Evolutionary conservation across 1,140 invertebrate species (phyloP).

Genomic region (Lepidurus arcticus): DNA sequence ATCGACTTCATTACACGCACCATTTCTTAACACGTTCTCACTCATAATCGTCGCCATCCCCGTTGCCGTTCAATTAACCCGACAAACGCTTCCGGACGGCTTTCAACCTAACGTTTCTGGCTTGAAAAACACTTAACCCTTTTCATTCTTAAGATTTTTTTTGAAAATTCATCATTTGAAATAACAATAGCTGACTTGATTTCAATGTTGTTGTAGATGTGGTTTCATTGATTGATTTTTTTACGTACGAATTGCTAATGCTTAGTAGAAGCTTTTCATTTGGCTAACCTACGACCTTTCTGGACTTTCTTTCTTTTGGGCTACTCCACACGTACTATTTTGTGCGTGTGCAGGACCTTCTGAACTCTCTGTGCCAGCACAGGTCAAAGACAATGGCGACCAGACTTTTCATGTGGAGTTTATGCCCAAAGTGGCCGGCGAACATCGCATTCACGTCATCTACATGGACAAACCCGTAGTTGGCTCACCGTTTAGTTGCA

Average conservation of each 20-base stretch:
- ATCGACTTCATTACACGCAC: constrained; percentile 20
- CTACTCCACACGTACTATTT: neutral
- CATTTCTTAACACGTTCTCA: neutral
- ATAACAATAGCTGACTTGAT: no score
- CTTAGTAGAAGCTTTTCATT: constrained; percentile 24
- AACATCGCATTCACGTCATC: constrained; percentile 79
- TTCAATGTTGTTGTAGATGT: constrained; percentile 13
- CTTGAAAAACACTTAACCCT: neutral
- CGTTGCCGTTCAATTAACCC: neutral
- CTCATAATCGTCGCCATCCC: neutral
- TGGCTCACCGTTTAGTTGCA: constrained; percentile 85
- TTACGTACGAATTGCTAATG: constrained; percentile 1
- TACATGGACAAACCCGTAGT: constrained; percentile 52
- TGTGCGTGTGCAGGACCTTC: constrained; percentile 59
- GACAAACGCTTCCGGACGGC: neutral
- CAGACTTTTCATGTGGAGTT: constrained; percentile 76
- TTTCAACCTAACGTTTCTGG: constrained; percentile 22
- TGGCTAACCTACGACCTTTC: constrained; percentile 23
- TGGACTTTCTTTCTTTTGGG: constrained; percentile 27
- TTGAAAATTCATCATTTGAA: neutral
- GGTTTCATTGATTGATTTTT: constrained; percentile 30
- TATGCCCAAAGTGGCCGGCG: constrained; percentile 75
- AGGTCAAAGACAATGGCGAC: constrained; percentile 67
- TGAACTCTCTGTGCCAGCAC: constrained; percentile 76
- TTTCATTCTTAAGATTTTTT: constrained; percentile 18